Evolutionary conservation across 2,113 vertebrate species (phyloP).

Genomic region (Crotalus tigris): DNA sequence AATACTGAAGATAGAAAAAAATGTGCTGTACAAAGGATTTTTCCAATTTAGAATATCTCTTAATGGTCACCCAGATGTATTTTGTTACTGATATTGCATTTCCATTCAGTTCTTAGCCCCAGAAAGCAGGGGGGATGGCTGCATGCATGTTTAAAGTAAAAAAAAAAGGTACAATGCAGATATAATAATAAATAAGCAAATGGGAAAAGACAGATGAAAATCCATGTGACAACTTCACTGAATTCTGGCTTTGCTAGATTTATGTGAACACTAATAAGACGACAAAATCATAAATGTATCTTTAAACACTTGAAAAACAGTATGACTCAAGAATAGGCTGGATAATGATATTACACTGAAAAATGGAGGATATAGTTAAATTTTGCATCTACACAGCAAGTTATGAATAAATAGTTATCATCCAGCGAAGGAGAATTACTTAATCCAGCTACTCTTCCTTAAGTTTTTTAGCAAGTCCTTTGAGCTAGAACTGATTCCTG

Average conservation of each 20-base stretch:
- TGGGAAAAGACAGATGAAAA: not conserved
- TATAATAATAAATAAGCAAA: not conserved
- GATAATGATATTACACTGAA: not conserved
- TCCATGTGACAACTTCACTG: not conserved
- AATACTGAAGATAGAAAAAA: not conserved
- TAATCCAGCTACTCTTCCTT: too few relatives aligned
- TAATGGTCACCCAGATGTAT: not conserved
- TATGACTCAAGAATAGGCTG: not conserved
- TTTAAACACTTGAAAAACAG: not conserved
- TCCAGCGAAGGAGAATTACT: not conserved
- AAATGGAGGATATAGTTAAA: not conserved
- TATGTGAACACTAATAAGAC: not conserved
- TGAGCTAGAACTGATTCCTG: too few relatives aligned
- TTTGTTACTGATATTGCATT: not conserved
- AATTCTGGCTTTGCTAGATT: not conserved
- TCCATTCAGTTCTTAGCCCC: not conserved
- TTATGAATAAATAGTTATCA: not conserved
- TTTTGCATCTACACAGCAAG: too few relatives aligned
- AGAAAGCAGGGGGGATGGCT: not conserved
- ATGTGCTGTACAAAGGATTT: not conserved
- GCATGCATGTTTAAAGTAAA: not conserved
- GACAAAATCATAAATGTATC: not conserved
- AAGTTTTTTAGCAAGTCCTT: not conserved
- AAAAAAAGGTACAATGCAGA: not conserved
- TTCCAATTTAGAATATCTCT: not conserved